phyloP scores from a whole-genome alignment of 2,113 vertebrate species.

The Zapornia atra region DNA sequence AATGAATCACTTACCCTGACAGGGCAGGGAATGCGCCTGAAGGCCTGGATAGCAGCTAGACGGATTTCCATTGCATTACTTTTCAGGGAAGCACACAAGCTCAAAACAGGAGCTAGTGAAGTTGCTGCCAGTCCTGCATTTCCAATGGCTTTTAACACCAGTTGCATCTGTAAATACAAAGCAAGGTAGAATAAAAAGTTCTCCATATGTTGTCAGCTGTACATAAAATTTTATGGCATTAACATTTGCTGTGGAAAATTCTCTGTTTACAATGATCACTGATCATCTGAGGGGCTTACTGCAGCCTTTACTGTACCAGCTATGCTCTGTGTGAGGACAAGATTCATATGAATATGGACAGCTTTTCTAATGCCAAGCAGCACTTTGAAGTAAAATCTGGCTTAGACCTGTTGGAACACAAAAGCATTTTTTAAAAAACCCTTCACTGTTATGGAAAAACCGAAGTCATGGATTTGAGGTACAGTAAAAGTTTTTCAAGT shows the following conservation, averaged over 20 bases:
- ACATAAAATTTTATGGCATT: background rate
- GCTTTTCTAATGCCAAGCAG: background rate
- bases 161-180: conserved; percentile 72
- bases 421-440: background rate
- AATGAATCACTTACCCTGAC: conserved; percentile 74
- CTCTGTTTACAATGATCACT: background rate
- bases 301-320: background rate
- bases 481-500: background rate
- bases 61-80: conserved; percentile 61
- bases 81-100: conserved; percentile 62
- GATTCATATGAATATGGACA: background rate
- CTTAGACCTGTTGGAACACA: background rate
- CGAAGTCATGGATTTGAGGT: background rate
- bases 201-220: background rate
- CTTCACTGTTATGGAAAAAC: background rate
- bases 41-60: conserved; percentile 82
- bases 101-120: conserved; percentile 69
- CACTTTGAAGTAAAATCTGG: background rate
- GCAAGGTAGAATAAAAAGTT: background rate
- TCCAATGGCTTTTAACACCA: conserved; percentile 83
- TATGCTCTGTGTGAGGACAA: background rate
- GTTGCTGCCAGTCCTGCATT: conserved; percentile 78
- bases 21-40: conserved; percentile 84
- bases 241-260: background rate
- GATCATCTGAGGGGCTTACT: background rate